Percentiles rank a stretch among this genome's conserved stretches.
Conservation (phyloP, 2,888 invertebrate genomes). For the Patella caerulea region DNA sequence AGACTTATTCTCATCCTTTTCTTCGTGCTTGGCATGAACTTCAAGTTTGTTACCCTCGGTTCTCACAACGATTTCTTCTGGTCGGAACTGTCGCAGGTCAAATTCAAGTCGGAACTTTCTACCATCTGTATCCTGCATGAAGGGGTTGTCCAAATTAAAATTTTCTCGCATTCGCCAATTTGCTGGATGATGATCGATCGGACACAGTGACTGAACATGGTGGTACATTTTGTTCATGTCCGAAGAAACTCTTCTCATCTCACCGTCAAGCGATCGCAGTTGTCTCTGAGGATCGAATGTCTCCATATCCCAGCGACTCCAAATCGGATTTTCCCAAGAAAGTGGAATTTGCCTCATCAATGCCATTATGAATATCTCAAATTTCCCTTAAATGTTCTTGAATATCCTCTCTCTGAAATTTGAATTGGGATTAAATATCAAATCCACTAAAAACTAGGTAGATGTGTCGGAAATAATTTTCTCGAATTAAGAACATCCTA, state of each 20-base stretch:
- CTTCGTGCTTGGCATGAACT: slow-evolving; percentile 98
- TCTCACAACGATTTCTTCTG: slow-evolving; percentile 97
- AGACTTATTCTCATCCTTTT: slow-evolving; percentile 95
- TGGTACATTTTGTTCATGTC: slow-evolving; percentile 42
- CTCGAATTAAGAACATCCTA: too few relatives aligned
- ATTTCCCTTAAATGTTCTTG: not conserved
- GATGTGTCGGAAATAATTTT: too few relatives aligned
- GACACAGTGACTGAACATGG: slow-evolving; percentile 29
- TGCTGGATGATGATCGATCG: slow-evolving; percentile 49
- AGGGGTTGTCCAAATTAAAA: slow-evolving; percentile 58
- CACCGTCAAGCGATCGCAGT: slow-evolving; percentile 30
- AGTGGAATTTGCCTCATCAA: slow-evolving; percentile 20
- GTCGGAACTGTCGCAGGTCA: slow-evolving; percentile 95
- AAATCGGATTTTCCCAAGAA: slow-evolving; percentile 20
- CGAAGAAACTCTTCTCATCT: slow-evolving; percentile 20
- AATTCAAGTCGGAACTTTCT: slow-evolving; percentile 94
- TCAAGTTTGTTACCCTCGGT: slow-evolving; percentile 95
- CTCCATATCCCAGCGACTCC: slow-evolving; percentile 23
- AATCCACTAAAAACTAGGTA: too few relatives aligned
- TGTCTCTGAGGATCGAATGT: slow-evolving; percentile 33
- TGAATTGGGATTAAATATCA: too few relatives aligned
- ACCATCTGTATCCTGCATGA: slow-evolving; percentile 76
- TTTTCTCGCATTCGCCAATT: slow-evolving; percentile 48
- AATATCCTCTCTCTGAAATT: too few relatives aligned
- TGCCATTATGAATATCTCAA: slow-evolving; percentile 13